Evolutionary conservation across 2,113 vertebrate genomes (phyloP).

Genomic region (Lophotis ruficrista): DNA sequence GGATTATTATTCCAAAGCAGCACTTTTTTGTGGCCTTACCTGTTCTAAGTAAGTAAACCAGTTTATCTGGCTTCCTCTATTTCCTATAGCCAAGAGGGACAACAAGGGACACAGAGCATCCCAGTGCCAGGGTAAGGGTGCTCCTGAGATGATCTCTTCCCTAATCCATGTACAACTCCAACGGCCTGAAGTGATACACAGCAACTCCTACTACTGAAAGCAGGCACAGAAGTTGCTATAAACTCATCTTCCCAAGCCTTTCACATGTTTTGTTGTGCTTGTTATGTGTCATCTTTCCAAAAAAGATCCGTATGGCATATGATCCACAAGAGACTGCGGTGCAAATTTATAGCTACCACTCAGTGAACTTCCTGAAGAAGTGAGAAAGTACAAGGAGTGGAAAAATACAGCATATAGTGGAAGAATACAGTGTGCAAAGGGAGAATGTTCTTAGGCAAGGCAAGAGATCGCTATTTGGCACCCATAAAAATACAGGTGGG

Average conservation of each 20-base stretch:
- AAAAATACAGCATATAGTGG: slow-evolving; percentile 29
- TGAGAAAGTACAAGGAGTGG: slow-evolving; percentile 14
- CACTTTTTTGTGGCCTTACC: not conserved
- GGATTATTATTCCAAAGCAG: not conserved
- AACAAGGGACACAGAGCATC: not conserved
- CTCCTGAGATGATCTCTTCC: not conserved
- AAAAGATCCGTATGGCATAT: slow-evolving; percentile 36
- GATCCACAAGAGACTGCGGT: slow-evolving; percentile 42
- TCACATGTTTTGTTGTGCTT: slow-evolving; percentile 58
- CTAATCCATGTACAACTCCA: not conserved
- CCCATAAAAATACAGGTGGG: not conserved
- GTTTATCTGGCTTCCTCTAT: not conserved
- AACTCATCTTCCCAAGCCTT: slow-evolving; percentile 54
- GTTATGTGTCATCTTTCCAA: slow-evolving; percentile 62
- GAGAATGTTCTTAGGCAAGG: accelerated
- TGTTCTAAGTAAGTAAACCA: not conserved
- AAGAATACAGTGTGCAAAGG: not conserved
- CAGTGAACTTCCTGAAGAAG: slow-evolving; percentile 23
- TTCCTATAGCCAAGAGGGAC: not conserved
- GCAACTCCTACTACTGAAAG: slow-evolving; percentile 35
- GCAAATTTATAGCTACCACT: slow-evolving; percentile 57
- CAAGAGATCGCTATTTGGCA: not conserved
- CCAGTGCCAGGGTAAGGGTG: not conserved
- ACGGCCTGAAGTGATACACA: not conserved
- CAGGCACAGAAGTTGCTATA: slow-evolving; percentile 34